A percentile compares a stretch with the other conserved stretches of the same genome.
These are phyloP conservation scores for Xiphydria camelus DNA, from an alignment of 2,888 invertebrate species.

Conservation along the genomic window DNA sequence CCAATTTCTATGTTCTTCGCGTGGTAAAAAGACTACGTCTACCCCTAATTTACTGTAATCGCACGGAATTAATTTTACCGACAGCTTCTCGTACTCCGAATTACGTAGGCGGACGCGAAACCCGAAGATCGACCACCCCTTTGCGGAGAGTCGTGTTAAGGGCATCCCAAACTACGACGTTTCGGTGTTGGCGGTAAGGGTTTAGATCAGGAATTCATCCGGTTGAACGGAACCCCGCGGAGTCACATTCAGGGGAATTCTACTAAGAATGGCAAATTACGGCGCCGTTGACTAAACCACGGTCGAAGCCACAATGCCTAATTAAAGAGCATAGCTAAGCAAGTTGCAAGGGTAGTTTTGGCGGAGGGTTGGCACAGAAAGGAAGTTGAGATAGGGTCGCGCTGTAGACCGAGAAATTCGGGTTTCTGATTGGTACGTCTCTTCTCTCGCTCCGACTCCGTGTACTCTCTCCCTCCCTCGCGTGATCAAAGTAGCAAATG, in stretches of 20 bases:
- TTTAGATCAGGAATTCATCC: conserved; percentile 18
- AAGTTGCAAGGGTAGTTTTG: conserved; percentile 13
- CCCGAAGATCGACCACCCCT: no score
- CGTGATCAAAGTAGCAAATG: conserved; percentile 11
- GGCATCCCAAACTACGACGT: no score
- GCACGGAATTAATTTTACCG: no score
- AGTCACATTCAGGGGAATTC: conserved; percentile 21
- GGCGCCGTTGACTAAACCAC: conserved; percentile 27
- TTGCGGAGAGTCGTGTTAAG: no score
- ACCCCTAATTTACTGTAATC: no score
- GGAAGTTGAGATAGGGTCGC: conserved; percentile 15
- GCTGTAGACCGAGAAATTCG: background rate
- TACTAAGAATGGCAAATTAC: conserved; percentile 33
- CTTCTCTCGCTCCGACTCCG: background rate
- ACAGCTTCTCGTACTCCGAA: no score
- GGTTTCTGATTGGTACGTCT: background rate
- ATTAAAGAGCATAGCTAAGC: conserved; percentile 37
- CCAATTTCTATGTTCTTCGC: no score
- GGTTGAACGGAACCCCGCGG: conserved; percentile 1
- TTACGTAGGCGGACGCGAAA: no score
- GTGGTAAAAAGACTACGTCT: no score
- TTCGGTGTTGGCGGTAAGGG: conserved; percentile 14
- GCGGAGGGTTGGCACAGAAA: conserved; percentile 17
- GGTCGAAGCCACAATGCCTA: conserved; percentile 34
- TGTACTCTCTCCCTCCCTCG: no score